Base-by-base conservation (phyloP, 92 coral and sea anemone genomes). In the Porites divaricata region DNA sequence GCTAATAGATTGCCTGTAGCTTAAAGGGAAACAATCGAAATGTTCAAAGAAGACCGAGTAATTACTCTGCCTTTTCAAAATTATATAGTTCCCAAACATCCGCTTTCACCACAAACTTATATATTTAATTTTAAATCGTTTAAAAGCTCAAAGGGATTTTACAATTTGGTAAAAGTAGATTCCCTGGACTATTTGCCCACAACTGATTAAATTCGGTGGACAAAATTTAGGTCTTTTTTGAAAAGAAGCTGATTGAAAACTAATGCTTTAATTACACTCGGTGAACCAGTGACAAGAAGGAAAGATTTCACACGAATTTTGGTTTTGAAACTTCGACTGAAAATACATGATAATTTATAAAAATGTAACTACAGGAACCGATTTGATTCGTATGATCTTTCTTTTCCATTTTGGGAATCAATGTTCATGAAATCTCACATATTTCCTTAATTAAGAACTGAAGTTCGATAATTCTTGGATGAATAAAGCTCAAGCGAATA, bases 1-100 rank as follows among this genome's bases (percentile, higher is more conserved):
- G 14, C 49, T n/a, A 67, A 67, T 53, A 59, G 21, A 52, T 67
- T 20, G 53, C 84, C 84, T 52, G 83, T 49, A 67, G 81, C 66
- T 78, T 14, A 48, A 13, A 65, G 19, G 76, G 61, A 69, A 70
- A 53, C 76, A 80, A 68, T 35, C 19, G 22, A 80, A 52, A 57
- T 80, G 35, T 35, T 80, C 66, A 69, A 80, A 80, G 76, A 54
- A 28, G 53, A 56, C 85, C 85, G 85, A 70, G 2, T 26, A 80
- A 67, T 80, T 57, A 58, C 13, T 54, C 14, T 69, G 21, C 57
- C 67, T 45, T 26, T 68, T 4, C 20, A 2, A 20, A 54, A 12
- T 80, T 19, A 80, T 20, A 54, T 69, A 35, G 2, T 50, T 22
- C 24, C 53, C 14, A 70, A 70, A 57, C 75, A 68, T 79, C 76